Evolutionary conservation across 2,113 vertebrate species (phyloP).

Genomic region (Cebidichthys violaceus): DNA sequence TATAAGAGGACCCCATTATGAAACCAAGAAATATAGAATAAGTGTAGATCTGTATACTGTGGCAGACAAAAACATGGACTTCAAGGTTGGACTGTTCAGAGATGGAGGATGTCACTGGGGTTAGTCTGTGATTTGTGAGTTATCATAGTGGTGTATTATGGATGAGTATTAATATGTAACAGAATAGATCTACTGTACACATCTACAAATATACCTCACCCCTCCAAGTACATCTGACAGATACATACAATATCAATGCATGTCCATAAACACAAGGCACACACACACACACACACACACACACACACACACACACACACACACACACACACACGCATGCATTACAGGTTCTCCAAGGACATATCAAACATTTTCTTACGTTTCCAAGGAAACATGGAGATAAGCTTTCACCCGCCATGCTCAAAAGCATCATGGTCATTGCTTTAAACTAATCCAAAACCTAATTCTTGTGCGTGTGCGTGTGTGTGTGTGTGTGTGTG

Average conservation of each 20-base stretch:
- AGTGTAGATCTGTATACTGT: not conserved
- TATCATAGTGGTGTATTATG: not conserved
- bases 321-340: not conserved
- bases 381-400: conserved; percentile 82
- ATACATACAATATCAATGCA: no score
- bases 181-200: conserved; percentile 2
- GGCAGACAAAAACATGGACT: not conserved
- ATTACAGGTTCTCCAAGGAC: conserved; percentile 54
- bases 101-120: not conserved
- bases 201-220: not conserved
- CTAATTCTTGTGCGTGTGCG: conserved; percentile 45
- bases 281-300: not conserved
- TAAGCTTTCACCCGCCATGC: conserved; percentile 68
- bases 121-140: not conserved
- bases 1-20: not conserved
- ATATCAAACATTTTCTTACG: conserved; percentile 72
- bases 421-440: conserved; percentile 67
- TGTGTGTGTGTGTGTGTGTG: conserved; percentile 23
- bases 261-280: not conserved
- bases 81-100: not conserved
- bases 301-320: not conserved
- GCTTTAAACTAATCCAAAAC: conserved; percentile 74
- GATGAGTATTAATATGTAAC: not conserved
- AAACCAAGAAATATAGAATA: not conserved
- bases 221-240: no score